phyloP scores from a whole-genome alignment of 2,888 invertebrate genomes.

The Rosalia funebris region DNA sequence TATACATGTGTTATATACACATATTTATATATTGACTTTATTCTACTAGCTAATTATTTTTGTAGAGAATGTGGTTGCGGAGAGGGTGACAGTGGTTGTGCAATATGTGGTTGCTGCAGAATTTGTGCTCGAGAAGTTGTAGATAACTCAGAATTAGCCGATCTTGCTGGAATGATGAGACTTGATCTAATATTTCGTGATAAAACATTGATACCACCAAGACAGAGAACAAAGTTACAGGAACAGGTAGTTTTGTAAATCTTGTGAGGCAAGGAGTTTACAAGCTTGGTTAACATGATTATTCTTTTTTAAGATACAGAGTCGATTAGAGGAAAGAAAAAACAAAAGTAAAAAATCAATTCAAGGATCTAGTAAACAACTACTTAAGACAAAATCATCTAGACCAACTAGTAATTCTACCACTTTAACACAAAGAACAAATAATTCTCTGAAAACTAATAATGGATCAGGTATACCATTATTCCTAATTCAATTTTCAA shows the following conservation, averaged over 20 bases:
- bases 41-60: too few relatives aligned
- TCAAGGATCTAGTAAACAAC: conserved; percentile 60
- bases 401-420: conserved; percentile 49
- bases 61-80: conserved; percentile 93
- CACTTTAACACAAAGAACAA: conserved; percentile 53
- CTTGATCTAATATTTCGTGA: conserved; percentile 67
- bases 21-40: too few relatives aligned
- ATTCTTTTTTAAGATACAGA: conserved; percentile 59
- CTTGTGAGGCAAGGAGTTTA: too few relatives aligned
- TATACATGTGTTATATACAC: too few relatives aligned
- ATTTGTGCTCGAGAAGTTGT: conserved; percentile 81
- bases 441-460: conserved; percentile 54
- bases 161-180: conserved; percentile 68
- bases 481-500: neutral
- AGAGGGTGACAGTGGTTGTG: conserved; percentile 93
- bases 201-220: conserved; percentile 62
- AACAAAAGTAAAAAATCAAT: conserved; percentile 63
- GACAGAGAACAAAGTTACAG: conserved; percentile 68
- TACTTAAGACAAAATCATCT: conserved; percentile 49
- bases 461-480: neutral
- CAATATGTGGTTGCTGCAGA: conserved; percentile 91
- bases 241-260: conserved; percentile 66
- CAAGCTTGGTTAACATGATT: neutral
- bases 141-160: conserved; percentile 68
- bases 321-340: conserved; percentile 69